Evolutionary conservation across 2,113 vertebrate species (phyloP).

Genomic region (Microtus pennsylvanicus): DNA sequence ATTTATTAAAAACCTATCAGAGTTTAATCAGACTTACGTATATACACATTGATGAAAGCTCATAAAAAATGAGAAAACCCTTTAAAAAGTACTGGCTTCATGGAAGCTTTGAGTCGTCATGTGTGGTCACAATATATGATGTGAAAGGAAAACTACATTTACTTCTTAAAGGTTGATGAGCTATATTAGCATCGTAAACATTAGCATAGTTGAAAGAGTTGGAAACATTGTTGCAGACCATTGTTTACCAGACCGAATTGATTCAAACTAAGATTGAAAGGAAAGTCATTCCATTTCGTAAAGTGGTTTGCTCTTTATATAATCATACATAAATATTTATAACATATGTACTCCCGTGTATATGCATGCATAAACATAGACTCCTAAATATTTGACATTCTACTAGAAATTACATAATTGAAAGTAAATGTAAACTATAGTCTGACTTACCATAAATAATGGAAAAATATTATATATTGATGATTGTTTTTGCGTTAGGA

Average conservation of each 20-base stretch:
- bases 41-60: not conserved
- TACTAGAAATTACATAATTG: conserved; percentile 51
- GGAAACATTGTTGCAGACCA: not conserved
- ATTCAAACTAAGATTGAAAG: conserved; percentile 53
- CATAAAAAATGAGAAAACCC: not conserved
- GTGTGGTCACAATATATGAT: conserved; percentile 38
- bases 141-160: not conserved
- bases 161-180: not conserved
- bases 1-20: not conserved
- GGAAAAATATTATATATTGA: conserved; percentile 35
- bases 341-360: not conserved
- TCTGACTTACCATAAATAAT: conserved; percentile 5
- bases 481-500: conserved; percentile 12
- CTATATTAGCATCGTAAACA: not conserved
- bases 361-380: not conserved
- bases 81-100: not conserved
- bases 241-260: conserved; percentile 59
- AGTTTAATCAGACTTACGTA: not conserved
- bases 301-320: conserved; percentile 21
- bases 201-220: conserved; percentile 45
- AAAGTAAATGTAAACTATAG: conserved; percentile 51
- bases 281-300: not conserved
- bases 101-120: not conserved
- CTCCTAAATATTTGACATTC: conserved; percentile 13
- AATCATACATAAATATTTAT: conserved; percentile 63